Evolutionary conservation across 2,888 invertebrate species (phyloP), one percentile per base, ranked within the genome.

Genomic region (Dicroscelio sp.): DNA sequence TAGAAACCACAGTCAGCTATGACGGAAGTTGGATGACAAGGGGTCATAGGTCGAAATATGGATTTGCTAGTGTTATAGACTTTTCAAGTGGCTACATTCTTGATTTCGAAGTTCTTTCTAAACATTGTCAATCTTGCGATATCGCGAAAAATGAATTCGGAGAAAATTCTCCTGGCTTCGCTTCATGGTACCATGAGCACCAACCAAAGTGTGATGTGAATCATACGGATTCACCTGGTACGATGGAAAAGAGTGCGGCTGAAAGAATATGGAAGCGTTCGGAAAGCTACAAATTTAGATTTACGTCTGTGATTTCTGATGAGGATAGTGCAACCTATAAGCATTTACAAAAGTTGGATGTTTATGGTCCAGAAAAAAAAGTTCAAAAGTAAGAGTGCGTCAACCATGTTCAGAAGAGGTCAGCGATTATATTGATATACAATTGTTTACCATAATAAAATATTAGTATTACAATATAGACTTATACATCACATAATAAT

Each of bases 261-360:
- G 88, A 43, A 31, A 75, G n/a, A 79, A 75, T 88, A n/a, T 84
- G 79, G 88, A 67, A 83, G 30, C 73, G 79, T 43, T 88, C 84
- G 23, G 84, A 84, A 84, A 30, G 65, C 5, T 83, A 52, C 38
- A 67, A 60, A 27, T 43, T 85, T 31, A 60, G 80, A 38, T 80
- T 63, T 31, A 85, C 85, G n/a, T 63, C 80, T 10, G 27, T 85
- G 30, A 52, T 85, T 12, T 85, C 85, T 5, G 89, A 85, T 69
- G 65, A 80, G 0, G 80, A 89, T 58, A 31, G 79, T 27, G 10
- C 14, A 5, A 67, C 79, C 12, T 79, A 67, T 43, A 67, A 48
- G 4, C 79, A 79, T 33, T 17, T 67, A 30, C 17, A 8, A 33
- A 79, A 52, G 17, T 35, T 82, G n/a, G 33, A 79, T 33, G 38